phyloP scores from a whole-genome alignment of 2,888 invertebrate genomes.

The Cerastis leucographa region DNA sequence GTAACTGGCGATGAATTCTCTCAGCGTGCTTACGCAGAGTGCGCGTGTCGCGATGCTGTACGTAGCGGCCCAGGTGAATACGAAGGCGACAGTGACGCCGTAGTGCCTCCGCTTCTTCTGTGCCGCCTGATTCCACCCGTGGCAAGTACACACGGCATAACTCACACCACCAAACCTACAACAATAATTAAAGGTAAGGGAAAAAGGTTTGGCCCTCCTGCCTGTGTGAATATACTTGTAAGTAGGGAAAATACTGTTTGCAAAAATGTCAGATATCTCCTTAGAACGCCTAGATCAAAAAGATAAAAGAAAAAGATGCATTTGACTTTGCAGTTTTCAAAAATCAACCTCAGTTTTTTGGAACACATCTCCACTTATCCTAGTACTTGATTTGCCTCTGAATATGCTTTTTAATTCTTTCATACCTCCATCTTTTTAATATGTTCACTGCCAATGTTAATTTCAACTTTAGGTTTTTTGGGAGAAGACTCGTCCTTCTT shows the following conservation, averaged over 20 bases:
- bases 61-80: slow-evolving; percentile 94
- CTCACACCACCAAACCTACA: slow-evolving; percentile 93
- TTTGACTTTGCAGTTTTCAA: not conserved
- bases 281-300: not conserved
- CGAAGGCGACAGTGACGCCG: slow-evolving; percentile 94
- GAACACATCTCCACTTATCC: not conserved
- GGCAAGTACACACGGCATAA: slow-evolving; percentile 94
- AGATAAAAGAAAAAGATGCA: not conserved
- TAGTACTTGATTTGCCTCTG: not conserved
- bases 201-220: not conserved
- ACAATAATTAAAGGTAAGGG: not conserved
- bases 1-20: slow-evolving; percentile 91
- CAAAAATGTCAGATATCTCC: not conserved
- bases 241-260: not conserved
- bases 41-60: slow-evolving; percentile 94
- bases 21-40: slow-evolving; percentile 93
- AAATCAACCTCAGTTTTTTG: not conserved
- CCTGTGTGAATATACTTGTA: not conserved
- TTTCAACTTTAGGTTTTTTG: slow-evolving; percentile 92
- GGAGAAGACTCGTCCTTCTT: slow-evolving; percentile 89
- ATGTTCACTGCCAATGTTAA: slow-evolving; percentile 94
- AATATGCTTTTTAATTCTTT: not conserved
- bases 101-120: slow-evolving; percentile 91
- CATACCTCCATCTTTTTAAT: slow-evolving; percentile 94
- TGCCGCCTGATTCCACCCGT: slow-evolving; percentile 86